phyloP scores from a whole-genome alignment of 2,888 invertebrate genomes.

The Junonia oenone region DNA sequence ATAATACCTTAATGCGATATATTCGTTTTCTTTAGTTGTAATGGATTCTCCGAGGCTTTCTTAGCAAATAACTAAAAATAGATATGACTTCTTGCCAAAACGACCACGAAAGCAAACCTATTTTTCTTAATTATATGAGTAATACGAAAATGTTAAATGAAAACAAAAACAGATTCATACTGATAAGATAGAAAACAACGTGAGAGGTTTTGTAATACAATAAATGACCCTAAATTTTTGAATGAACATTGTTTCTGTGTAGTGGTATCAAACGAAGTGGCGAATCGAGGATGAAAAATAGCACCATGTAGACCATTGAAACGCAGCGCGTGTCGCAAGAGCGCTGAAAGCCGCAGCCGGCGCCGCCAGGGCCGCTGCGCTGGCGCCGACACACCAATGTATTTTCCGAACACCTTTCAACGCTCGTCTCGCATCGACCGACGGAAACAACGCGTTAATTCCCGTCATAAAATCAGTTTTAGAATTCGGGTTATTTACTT shows the following conservation, averaged over 20 bases:
- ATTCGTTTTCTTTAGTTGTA: conserved; percentile 4
- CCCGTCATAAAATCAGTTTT: conserved; percentile 79
- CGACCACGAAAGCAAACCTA: conserved; percentile 7
- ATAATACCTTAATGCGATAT: conserved; percentile 10
- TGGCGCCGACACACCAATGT: conserved; percentile 52
- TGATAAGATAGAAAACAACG: not conserved
- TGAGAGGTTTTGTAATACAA: too few species aligned
- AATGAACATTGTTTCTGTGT: not conserved
- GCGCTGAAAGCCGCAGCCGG: conserved; percentile 41
- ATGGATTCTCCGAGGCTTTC: conserved; percentile 11
- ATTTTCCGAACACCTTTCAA: conserved; percentile 77
- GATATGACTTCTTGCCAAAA: conserved; percentile 12
- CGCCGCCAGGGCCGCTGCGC: conserved; percentile 39
- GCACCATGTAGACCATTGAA: conserved; percentile 17
- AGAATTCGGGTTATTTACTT: conserved; percentile 79
- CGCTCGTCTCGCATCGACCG: conserved; percentile 76
- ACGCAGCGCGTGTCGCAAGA: conserved; percentile 56
- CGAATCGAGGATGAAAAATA: conserved; percentile 15
- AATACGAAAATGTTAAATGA: not conserved
- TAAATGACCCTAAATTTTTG: too few species aligned
- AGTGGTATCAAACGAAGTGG: not conserved
- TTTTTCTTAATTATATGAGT: conserved; percentile 5
- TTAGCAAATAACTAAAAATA: conserved; percentile 10
- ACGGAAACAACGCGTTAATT: conserved; percentile 80
- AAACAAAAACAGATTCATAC: not conserved